Evolutionary conservation across 2,113 vertebrate species (phyloP).

Genomic region (Lota lota): DNA sequence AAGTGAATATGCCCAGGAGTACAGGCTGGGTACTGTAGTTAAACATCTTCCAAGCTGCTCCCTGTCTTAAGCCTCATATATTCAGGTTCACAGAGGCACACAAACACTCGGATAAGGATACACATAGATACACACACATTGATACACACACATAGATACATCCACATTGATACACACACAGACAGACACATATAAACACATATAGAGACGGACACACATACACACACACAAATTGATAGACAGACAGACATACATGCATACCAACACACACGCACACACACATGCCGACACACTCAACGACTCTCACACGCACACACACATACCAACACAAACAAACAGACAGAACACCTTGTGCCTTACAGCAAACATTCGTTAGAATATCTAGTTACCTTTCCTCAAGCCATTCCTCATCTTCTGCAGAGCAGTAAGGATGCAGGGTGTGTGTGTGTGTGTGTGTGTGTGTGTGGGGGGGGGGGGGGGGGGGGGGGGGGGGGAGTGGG

Average conservation of each 20-base stretch:
- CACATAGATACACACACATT: no score
- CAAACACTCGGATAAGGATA: no score
- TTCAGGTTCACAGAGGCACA: no score
- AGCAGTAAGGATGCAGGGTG: slow-evolving; percentile 39
- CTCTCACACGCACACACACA: slow-evolving; percentile 8
- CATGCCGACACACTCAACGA: slow-evolving; percentile 7
- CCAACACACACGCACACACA: slow-evolving; percentile 10
- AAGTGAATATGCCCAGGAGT: slow-evolving; percentile 29
- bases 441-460: no score
- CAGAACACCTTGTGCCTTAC: slow-evolving; percentile 18
- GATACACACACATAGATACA: no score
- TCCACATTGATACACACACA: no score
- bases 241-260: not conserved
- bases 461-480: no score
- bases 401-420: slow-evolving; percentile 27
- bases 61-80: not conserved
- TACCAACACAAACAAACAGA: slow-evolving; percentile 10
- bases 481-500: no score
- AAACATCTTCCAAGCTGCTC: slow-evolving; percentile 16
- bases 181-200: no score
- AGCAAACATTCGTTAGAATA: slow-evolving; percentile 49
- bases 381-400: slow-evolving; percentile 48
- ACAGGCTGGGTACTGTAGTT: slow-evolving; percentile 32
- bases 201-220: no score
- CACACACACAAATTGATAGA: not conserved